Evolutionary conservation across 2,888 invertebrate species (phyloP), one percentile per base, ranked within the genome.

Genomic region (Phortica okadai): DNA sequence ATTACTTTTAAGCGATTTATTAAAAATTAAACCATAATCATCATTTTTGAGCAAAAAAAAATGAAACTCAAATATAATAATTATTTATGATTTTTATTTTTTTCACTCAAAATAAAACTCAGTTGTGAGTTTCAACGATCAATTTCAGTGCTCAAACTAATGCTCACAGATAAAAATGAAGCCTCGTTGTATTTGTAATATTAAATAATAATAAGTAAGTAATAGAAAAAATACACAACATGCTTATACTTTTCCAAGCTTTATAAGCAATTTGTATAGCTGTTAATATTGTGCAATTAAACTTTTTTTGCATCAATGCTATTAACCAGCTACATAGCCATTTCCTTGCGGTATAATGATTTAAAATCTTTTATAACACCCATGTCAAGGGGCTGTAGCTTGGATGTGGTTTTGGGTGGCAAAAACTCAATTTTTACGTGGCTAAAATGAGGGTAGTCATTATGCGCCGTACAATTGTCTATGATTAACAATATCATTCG

Each of bases 401-500:
- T 75, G 21, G 42, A 70, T 1, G 67, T 75, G 11, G 69, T 75
- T 59, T 75, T 75, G 7, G 67, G 8, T 75, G 70, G 70, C 70
- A 70, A 70, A 70, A 69, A 69, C 44, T 69, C 11, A 42, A 69
- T 50, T 69, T 69, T 45, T 44, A 75, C 1, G 66, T 66, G 66
- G 74, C 33, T 74, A 54, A 70, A 62, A 67, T 75, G 42, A 70
- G 70, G 59, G 11, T 1, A 64, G n/a, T 50, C 44, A 73, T 72
- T 72, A 50, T 76, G 73, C 76, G 73, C 66, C 59, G 73, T 72
- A 70, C 70, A 70, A 54, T 58, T 74, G 56, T 56, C 67, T 41
- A 67, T 67, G 56, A 74, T 67, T 74, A 56, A 14, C 67, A 74
- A 67, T 69, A 74, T 74, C 74, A 54, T 74, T 54, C 67, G 67